Base-by-base conservation (phyloP, 2,888 invertebrate genomes). In the Acrocyrtus sp. region DNA sequence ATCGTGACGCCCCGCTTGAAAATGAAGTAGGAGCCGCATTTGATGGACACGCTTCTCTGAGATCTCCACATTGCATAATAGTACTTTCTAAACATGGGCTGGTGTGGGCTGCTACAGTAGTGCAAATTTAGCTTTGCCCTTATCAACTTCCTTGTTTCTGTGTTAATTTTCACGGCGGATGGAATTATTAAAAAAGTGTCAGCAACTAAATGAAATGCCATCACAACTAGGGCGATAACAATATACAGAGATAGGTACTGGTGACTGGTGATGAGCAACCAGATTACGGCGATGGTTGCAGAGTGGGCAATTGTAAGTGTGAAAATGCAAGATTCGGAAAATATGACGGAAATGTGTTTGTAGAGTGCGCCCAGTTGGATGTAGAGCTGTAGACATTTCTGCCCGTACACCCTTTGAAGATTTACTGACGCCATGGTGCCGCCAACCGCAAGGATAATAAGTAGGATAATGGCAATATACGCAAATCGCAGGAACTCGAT, bases 51-150 rank as follows among this genome's bases (percentile, higher is more conserved):
- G 12, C 6, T 51, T 15, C 6, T 6, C n/a, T 51, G 51, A 15
- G 51, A 24, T 51, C 26, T 51, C 51, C 51, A 51, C n/a, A 34
- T 34, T 8, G 34, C 34, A 12, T 34, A 34, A 34, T 34, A 34
- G 12, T 34, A 34, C 5, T 8, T 8, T 34, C 12, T 34, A 12
- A 8, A 34, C 34, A 5, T 5, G n/a, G n/a, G n/a, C 5, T 34
- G 5, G 5, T 12, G 5, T 8, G 12, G 12, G 12, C 12, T 34
- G 6, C 34, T 34, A 34, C 34, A 34, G 12, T 34, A 34, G 12
- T 8, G 12, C 12, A 8, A 8, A 12, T 34, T 34, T 8, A 34
- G 6, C 34, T 34, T 34, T 8, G 12, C 6, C 34, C 34, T 34
- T 8, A 34, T 34, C 34, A 34, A 34, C 12, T 34, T 12, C 34